Evolutionary conservation across 2,113 vertebrate species (phyloP).

Genomic region (Chaenocephalus aceratus): DNA sequence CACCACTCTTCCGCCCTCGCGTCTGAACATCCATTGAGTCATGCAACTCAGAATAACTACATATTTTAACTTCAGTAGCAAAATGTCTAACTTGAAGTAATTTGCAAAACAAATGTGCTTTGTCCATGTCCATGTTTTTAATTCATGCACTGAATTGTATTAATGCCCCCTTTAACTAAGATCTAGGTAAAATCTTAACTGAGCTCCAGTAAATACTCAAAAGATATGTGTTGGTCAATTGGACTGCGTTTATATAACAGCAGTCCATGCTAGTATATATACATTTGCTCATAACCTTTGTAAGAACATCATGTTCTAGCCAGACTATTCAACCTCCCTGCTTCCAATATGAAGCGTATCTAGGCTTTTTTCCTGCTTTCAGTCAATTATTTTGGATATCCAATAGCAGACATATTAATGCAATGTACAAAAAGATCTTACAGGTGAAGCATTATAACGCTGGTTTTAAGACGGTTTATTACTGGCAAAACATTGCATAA

Average conservation of each 20-base stretch:
- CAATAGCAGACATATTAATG: not conserved
- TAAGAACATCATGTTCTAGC: not conserved
- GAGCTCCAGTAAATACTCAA: not conserved
- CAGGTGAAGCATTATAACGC: not conserved
- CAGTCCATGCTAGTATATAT: not conserved
- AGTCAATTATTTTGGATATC: not conserved
- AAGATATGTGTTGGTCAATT: not conserved
- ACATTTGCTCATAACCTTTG: not conserved
- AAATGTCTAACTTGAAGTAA: not conserved
- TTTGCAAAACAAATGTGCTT: not conserved
- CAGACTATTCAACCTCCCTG: not conserved
- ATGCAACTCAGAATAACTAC: constrained; percentile 4
- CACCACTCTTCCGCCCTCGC: not conserved
- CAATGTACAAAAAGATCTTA: not conserved
- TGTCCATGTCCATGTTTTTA: too few species aligned
- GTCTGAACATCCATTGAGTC: not conserved
- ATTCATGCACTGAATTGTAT: not conserved
- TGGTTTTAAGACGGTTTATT: too few species aligned
- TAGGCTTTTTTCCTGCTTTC: not conserved
- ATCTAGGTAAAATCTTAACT: not conserved
- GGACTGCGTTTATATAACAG: too few species aligned
- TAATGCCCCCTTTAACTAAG: not conserved
- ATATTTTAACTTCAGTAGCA: not conserved
- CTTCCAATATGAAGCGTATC: not conserved
- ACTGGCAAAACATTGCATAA: not conserved